Percentiles rank a stretch among this genome's conserved stretches.
phyloP scores from a whole-genome alignment of 2,888 invertebrate genomes.

The Byasa hedistus region DNA sequence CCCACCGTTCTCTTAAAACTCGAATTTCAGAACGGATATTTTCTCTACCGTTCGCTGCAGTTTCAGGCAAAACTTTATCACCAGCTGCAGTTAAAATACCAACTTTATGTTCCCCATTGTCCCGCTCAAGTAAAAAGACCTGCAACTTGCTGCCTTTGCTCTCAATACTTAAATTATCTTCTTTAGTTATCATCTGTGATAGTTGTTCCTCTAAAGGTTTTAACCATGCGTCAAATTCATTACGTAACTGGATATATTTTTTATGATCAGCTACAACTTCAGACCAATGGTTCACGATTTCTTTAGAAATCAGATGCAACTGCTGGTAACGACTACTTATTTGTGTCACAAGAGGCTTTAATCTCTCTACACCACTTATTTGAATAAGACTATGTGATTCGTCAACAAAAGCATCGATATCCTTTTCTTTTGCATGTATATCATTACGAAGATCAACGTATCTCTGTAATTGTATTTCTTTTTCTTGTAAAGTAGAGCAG shows the following conservation, averaged over 20 bases:
- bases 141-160: slow-evolving; percentile 85
- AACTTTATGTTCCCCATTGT: slow-evolving; percentile 90
- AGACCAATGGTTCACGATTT: slow-evolving; percentile 91
- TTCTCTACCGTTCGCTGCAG: slow-evolving; percentile 94
- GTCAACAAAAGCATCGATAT: slow-evolving; percentile 93
- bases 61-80: slow-evolving; percentile 95
- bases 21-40: slow-evolving; percentile 91
- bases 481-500: slow-evolving; percentile 89
- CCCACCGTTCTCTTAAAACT: slow-evolving; percentile 91
- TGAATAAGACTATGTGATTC: slow-evolving; percentile 92
- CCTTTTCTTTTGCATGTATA: slow-evolving; percentile 89
- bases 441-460: slow-evolving; percentile 87
- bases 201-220: slow-evolving; percentile 84
- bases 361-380: slow-evolving; percentile 89
- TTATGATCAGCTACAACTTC: slow-evolving; percentile 91
- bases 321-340: slow-evolving; percentile 93
- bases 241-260: slow-evolving; percentile 86
- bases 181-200: slow-evolving; percentile 82
- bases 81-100: slow-evolving; percentile 87
- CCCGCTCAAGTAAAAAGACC: slow-evolving; percentile 87
- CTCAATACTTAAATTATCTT: slow-evolving; percentile 83
- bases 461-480: slow-evolving; percentile 85
- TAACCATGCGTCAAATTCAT: slow-evolving; percentile 88
- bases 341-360: slow-evolving; percentile 93
- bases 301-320: slow-evolving; percentile 89